Conservation (phyloP, 2,113 vertebrate species). For the Phalacrocorax brasilianus region DNA sequence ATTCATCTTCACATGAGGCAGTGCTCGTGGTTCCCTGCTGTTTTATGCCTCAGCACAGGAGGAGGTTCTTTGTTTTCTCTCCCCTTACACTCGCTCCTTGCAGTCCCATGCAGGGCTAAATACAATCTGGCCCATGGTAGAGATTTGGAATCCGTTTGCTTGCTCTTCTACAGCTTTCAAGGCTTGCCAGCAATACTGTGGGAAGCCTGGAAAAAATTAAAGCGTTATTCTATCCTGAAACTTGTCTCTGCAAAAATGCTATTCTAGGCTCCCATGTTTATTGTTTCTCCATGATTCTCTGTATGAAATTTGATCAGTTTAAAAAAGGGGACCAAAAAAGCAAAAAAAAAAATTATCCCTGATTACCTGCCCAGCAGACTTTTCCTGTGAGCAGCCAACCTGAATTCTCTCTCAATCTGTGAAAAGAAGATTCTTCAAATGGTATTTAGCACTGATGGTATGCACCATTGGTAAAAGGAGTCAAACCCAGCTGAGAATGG, state of each 20-base stretch:
- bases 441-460: not conserved
- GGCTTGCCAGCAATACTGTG: slow-evolving; percentile 53
- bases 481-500: not conserved
- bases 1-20: slow-evolving; percentile 42
- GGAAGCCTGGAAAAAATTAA: slow-evolving; percentile 66
- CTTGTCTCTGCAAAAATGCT: slow-evolving; percentile 52
- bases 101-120: slow-evolving; percentile 46
- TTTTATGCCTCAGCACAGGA: slow-evolving; percentile 33
- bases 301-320: not conserved
- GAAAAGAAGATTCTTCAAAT: not conserved
- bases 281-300: slow-evolving; percentile 12
- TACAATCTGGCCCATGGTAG: slow-evolving; percentile 16
- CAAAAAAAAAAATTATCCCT: not conserved
- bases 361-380: not conserved
- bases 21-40: slow-evolving; percentile 44
- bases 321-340: not conserved
- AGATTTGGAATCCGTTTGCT: slow-evolving; percentile 52
- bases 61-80: slow-evolving; percentile 55
- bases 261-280: slow-evolving; percentile 49
- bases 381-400: not conserved
- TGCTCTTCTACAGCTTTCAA: slow-evolving; percentile 50
- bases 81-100: not conserved
- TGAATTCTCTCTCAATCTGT: not conserved
- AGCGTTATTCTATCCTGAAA: slow-evolving; percentile 51
- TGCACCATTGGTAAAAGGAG: not conserved